Percentiles rank a stretch among this genome's conserved stretches.
phyloP scores from a whole-genome alignment of 1,140 invertebrate genomes.

The Microplitis mediator region DNA sequence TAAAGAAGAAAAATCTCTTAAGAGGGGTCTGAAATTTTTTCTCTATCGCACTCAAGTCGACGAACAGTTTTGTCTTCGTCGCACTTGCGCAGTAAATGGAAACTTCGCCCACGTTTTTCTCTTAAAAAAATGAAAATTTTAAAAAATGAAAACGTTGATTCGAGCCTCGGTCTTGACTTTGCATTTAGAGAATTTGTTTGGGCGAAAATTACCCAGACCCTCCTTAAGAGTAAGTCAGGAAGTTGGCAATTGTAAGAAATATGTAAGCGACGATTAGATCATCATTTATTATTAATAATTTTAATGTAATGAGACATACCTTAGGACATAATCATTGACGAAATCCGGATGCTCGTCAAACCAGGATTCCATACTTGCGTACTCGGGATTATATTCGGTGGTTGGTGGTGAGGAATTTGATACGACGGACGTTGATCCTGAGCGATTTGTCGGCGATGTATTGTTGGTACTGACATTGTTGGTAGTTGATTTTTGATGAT shows the following conservation, averaged over 20 bases:
- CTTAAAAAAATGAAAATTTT: too few relatives aligned
- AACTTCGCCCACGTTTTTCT: too few relatives aligned
- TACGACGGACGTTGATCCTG: slow-evolving; percentile 17
- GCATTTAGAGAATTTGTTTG: too few relatives aligned
- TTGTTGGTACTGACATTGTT: slow-evolving; percentile 1
- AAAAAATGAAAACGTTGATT: too few relatives aligned
- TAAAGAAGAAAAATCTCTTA: too few relatives aligned
- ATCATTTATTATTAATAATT: neutral
- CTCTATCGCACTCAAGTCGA: too few relatives aligned
- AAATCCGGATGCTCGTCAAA: slow-evolving; percentile 96
- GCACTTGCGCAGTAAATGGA: too few relatives aligned
- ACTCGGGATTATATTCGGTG: slow-evolving; percentile 78
- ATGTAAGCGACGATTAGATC: neutral
- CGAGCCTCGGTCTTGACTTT: too few relatives aligned
- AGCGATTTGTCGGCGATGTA: slow-evolving; percentile 8
- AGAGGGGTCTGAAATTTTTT: too few relatives aligned
- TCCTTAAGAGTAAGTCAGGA: too few relatives aligned
- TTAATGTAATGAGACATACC: slow-evolving; percentile 62
- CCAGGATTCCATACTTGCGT: slow-evolving; percentile 88
- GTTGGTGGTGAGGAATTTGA: slow-evolving; percentile 56
- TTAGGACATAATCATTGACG: slow-evolving; percentile 92
- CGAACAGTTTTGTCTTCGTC: too few relatives aligned
- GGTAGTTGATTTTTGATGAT: slow-evolving; percentile 33
- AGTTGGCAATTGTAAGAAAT: neutral
- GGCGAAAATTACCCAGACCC: too few relatives aligned